Evolutionary conservation across 37 sponge, comb jelly and placozoan species (phyloP).

Genomic region (Haliclona indistincta): DNA sequence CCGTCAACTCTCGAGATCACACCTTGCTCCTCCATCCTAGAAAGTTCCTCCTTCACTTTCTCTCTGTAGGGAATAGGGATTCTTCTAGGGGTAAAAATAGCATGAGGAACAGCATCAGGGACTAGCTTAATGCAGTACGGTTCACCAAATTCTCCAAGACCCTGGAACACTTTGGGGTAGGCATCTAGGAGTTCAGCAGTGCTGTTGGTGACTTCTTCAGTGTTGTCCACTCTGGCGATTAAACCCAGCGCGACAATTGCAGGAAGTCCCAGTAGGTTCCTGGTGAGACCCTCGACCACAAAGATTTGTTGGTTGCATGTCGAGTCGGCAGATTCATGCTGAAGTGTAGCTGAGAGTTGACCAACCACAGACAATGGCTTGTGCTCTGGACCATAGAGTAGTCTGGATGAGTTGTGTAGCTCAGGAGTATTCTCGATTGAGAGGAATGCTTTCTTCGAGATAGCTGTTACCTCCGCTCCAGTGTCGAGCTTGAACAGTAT

Average conservation of each 20-base stretch:
- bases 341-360: neutral
- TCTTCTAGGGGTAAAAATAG: slow-evolving; percentile 19
- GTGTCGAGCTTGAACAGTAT: neutral
- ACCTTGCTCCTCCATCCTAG: slow-evolving; percentile 31
- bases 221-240: neutral
- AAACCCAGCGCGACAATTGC: neutral
- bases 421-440: neutral
- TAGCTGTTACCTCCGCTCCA: slow-evolving; percentile 4
- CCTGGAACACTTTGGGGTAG: slow-evolving; percentile 7
- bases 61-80: neutral
- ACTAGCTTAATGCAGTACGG: slow-evolving; percentile 6
- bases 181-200: neutral
- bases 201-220: too few relatives aligned
- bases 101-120: neutral
- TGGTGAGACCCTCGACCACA: neutral
- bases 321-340: neutral
- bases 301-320: neutral
- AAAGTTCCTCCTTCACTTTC: slow-evolving; percentile 20
- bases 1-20: slow-evolving; percentile 15
- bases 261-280: neutral
- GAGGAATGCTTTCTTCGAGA: neutral
- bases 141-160: neutral
- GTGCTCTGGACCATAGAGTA: neutral
- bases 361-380: neutral
- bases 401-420: neutral